These are phyloP conservation scores for Grantiella picta DNA, from an alignment of 2,113 vertebrate genomes.

Conservation along the genomic window DNA sequence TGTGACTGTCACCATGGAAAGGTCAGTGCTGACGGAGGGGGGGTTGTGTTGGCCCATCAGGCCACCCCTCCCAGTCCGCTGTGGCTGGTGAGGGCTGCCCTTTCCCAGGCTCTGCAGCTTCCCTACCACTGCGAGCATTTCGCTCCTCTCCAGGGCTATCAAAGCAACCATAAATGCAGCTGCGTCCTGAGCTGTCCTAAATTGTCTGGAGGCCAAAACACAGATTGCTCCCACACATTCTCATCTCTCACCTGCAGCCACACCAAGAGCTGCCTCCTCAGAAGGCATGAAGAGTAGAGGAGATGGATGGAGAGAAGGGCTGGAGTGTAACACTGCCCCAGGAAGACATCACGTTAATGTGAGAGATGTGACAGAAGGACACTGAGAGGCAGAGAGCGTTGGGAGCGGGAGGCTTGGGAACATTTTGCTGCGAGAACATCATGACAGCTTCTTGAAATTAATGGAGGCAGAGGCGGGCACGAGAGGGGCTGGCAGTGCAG, in stretches of 20 bases:
- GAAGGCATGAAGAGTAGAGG: background rate
- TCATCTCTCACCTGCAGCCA: constrained; percentile 41
- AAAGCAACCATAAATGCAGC: background rate
- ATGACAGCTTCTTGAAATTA: constrained; percentile 40
- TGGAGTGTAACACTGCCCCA: background rate
- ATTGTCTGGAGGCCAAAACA: constrained; percentile 20
- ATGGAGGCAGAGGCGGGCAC: background rate
- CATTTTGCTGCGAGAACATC: constrained; percentile 26
- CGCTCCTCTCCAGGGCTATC: background rate
- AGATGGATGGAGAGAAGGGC: constrained; percentile 42
- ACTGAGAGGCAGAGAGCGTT: background rate
- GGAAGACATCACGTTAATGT: constrained; percentile 3
- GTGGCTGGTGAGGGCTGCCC: background rate
- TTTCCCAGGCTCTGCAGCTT: background rate
- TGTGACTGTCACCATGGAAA: accelerated
- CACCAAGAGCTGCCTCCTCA: background rate
- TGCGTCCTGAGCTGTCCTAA: background rate
- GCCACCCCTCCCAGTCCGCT: background rate
- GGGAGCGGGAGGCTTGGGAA: background rate
- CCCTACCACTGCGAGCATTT: background rate
- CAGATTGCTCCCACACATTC: background rate
- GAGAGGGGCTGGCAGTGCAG: background rate
- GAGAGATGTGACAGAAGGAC: constrained; percentile 43
- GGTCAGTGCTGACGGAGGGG: background rate
- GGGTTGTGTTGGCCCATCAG: background rate